These are phyloP conservation scores for Baryphthengus martii DNA, from an alignment of 2,113 vertebrate species.

Conservation along the genomic window DNA sequence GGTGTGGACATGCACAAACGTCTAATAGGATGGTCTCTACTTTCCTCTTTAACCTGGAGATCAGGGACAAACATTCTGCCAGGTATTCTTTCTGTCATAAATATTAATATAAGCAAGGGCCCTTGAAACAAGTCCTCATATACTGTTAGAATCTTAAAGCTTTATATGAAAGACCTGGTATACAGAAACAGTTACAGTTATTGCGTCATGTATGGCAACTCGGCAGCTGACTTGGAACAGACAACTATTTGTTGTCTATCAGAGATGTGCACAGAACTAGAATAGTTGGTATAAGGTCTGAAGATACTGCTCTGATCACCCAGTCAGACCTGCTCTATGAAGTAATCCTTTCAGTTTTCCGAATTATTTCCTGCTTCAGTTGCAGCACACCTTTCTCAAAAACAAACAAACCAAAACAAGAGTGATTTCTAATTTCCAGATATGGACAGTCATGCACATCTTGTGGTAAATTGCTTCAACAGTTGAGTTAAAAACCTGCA, in stretches of 20 bases:
- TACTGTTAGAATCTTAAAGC: background rate
- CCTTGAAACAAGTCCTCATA: background rate
- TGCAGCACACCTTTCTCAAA: background rate
- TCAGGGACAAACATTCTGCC: background rate
- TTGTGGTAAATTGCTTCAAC: background rate
- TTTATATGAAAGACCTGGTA: background rate
- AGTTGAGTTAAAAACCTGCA: background rate
- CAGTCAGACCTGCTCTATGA: background rate
- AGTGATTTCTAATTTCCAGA: background rate
- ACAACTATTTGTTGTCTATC: fast-evolving
- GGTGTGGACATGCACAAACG: too few relatives aligned
- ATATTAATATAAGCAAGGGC: background rate
- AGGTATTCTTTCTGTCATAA: background rate
- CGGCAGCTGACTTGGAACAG: background rate
- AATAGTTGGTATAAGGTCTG: background rate
- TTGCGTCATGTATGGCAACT: background rate
- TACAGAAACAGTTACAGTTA: background rate
- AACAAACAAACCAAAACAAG: background rate
- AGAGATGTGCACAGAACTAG: background rate
- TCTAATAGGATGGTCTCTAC: background rate
- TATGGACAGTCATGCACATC: background rate
- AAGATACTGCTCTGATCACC: background rate
- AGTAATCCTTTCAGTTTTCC: background rate
- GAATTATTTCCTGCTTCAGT: background rate
- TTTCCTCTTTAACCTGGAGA: background rate